A percentile compares a stretch with the other conserved stretches of the same genome.
phyloP scores from a whole-genome alignment of 1,140 invertebrate species.

The Elysia chlorotica region DNA sequence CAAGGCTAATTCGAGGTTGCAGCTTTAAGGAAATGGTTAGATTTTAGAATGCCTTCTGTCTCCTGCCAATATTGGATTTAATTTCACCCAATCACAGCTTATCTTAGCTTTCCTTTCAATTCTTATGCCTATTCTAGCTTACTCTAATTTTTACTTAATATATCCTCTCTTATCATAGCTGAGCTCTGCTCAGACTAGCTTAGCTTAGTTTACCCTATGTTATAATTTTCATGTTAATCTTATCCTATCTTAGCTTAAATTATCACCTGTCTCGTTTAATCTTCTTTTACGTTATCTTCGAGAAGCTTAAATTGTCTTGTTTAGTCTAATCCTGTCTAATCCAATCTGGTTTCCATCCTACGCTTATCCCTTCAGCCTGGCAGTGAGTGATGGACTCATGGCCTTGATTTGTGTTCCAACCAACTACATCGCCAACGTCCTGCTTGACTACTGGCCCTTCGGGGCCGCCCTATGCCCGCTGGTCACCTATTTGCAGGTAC shows the following conservation, averaged over 20 bases:
- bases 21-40: no score
- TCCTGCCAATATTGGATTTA: no score
- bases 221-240: slow-evolving; percentile 52
- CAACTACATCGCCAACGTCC: slow-evolving; percentile 86
- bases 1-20: no score
- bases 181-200: no score
- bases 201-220: slow-evolving; percentile 34
- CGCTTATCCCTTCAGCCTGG: slow-evolving; percentile 94
- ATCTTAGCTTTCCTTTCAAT: no score
- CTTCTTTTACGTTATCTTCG: slow-evolving; percentile 84
- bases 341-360: slow-evolving; percentile 93
- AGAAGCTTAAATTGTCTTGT: slow-evolving; percentile 82
- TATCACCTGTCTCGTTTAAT: slow-evolving; percentile 75
- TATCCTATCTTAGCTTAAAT: slow-evolving; percentile 43
- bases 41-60: no score
- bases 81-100: no score
- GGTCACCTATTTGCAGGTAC: slow-evolving; percentile 81
- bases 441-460: slow-evolving; percentile 87
- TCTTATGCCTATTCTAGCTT: no score
- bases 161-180: no score
- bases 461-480: slow-evolving; percentile 87
- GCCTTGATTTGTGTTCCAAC: slow-evolving; percentile 92
- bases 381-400: slow-evolving; percentile 93
- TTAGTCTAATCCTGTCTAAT: no score
- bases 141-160: no score